These are phyloP conservation scores for Helicoverpa zea DNA, from an alignment of 1,140 invertebrate genomes.

Conservation along the genomic window DNA sequence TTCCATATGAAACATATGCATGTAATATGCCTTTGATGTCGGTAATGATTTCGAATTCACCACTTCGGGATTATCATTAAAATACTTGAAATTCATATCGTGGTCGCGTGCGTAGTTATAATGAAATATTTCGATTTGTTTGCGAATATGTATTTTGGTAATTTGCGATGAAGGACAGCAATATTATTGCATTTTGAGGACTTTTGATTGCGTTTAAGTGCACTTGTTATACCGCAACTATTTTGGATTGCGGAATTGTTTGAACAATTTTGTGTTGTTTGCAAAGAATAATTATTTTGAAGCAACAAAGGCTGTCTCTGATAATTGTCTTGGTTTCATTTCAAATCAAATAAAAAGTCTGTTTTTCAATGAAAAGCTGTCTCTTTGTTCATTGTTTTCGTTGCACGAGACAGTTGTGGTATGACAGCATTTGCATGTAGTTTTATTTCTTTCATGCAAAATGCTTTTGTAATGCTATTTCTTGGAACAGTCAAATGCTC, in stretches of 20 bases:
- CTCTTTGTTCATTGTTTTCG: constrained; percentile 10
- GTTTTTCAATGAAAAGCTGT: constrained; percentile 16
- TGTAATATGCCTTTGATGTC: constrained; percentile 33
- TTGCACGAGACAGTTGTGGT: constrained; percentile 13
- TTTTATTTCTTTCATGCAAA: constrained; percentile 13
- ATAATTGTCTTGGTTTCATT: constrained; percentile 26
- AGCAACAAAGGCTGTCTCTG: neutral
- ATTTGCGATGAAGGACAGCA: constrained; percentile 26
- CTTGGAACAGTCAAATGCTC: no score
- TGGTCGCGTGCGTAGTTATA: constrained; percentile 7
- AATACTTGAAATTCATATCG: constrained; percentile 25
- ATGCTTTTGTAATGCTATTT: neutral
- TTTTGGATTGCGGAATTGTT: neutral
- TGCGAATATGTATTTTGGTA: constrained; percentile 32
- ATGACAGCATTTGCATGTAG: constrained; percentile 10
- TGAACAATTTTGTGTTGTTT: neutral
- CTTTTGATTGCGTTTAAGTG: neutral
- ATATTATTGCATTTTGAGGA: constrained; percentile 16
- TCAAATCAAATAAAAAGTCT: constrained; percentile 13
- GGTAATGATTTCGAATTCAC: constrained; percentile 38
- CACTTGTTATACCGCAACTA: neutral
- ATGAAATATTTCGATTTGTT: constrained; percentile 37
- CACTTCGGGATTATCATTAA: constrained; percentile 33
- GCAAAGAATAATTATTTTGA: constrained; percentile 14
- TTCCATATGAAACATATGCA: constrained; percentile 56